phyloP scores from a whole-genome alignment of 2,888 invertebrate species.

The Alentia gelatinosa region DNA sequence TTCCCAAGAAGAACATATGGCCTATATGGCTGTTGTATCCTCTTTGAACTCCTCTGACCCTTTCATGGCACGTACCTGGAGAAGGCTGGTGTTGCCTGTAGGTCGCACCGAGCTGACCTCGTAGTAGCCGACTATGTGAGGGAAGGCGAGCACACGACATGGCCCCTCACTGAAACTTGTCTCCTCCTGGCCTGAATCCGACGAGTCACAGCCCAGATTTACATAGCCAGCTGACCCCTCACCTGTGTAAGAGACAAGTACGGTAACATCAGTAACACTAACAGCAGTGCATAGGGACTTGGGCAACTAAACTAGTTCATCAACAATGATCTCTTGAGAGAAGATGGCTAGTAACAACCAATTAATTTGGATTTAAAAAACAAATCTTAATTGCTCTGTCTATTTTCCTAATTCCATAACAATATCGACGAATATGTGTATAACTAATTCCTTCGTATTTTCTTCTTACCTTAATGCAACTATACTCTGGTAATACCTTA shows the following conservation, averaged over 20 bases:
- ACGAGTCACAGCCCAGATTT: slow-evolving; percentile 60
- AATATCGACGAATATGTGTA: too few species aligned
- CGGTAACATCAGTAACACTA: neutral
- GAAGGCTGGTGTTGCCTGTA: slow-evolving; percentile 56
- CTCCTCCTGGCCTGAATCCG: slow-evolving; percentile 52
- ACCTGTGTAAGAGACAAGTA: neutral
- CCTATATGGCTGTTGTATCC: too few species aligned
- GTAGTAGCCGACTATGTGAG: slow-evolving; percentile 66
- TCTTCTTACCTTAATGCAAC: too few species aligned
- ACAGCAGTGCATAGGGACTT: neutral
- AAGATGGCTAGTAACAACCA: too few species aligned
- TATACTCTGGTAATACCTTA: too few species aligned
- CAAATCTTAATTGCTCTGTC: too few species aligned
- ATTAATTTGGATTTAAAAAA: too few species aligned
- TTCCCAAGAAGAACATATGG: too few species aligned
- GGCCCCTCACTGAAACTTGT: slow-evolving; percentile 47
- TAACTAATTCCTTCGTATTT: too few species aligned
- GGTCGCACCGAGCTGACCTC: slow-evolving; percentile 64
- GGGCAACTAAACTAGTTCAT: too few species aligned
- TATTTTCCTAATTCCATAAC: too few species aligned
- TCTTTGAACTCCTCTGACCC: too few species aligned
- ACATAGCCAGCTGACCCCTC: slow-evolving; percentile 62
- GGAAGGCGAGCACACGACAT: slow-evolving; percentile 57
- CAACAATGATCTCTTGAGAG: neutral
- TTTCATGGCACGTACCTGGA: slow-evolving; percentile 27